These are phyloP conservation scores for Oxyura jamaicensis DNA, from an alignment of 2,113 vertebrate species.

Conservation along the genomic window DNA sequence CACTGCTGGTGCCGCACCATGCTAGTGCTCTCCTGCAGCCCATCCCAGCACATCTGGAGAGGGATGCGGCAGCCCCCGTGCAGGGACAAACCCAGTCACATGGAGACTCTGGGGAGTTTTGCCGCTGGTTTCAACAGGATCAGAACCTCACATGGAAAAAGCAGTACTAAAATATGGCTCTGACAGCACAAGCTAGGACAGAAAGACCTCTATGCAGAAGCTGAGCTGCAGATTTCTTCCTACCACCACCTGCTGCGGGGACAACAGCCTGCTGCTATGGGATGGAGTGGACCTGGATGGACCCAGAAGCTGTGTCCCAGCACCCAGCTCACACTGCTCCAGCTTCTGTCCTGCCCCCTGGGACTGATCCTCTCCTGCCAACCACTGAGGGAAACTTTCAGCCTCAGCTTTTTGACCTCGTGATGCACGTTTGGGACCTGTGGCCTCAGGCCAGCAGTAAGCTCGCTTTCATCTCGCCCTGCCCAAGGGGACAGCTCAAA, in stretches of 20 bases:
- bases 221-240: slow-evolving; percentile 30
- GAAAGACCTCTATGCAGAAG: not conserved
- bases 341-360: not conserved
- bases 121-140: not conserved
- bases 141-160: not conserved
- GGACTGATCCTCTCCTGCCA: not conserved
- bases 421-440: not conserved
- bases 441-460: slow-evolving; percentile 29
- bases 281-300: not conserved
- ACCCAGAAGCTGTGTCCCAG: rapidly evolving
- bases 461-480: slow-evolving; percentile 8
- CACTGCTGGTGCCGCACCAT: not conserved
- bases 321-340: not conserved
- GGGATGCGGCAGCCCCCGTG: not conserved
- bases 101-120: rapidly evolving
- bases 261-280: not conserved
- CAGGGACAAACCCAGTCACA: not conserved
- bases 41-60: not conserved
- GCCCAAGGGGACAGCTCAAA: slow-evolving; percentile 16
- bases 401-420: not conserved
- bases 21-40: not conserved
- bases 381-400: not conserved
- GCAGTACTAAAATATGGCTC: not conserved
- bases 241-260: not conserved
- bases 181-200: not conserved